Base-by-base conservation (phyloP, 2,888 invertebrate genomes). In the Dryomyza anilis region DNA sequence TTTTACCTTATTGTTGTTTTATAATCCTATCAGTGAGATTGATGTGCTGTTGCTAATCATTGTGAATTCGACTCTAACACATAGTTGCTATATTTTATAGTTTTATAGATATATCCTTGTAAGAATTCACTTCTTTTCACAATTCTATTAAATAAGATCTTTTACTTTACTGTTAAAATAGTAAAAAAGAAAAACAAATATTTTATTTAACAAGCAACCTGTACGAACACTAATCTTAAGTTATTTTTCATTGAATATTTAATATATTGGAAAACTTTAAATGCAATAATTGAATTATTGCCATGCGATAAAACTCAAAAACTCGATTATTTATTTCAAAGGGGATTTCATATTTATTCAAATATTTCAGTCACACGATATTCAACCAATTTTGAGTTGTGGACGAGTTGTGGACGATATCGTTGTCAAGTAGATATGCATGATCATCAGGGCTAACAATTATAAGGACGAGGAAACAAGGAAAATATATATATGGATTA, bases 41-140 rank as follows among this genome's bases (percentile, higher is more conserved):
- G 55, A 27, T 12, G 33, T 30, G 4, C 12, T 36, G 19, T 33
- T 14, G n/a, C 33, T 36, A 25, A 16, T 19, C 30, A 58, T 58
- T 23, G 25, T 53, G 48, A 63, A 63, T 63, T 30, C 46, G 33
- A 14, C 46, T 63, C 23, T 46, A 56, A 30, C 29, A 27, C 30
- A 23, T 48, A 48, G 30, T 63, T 16, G 7, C 30, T 56, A 30
- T 36, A 21, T 25, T 52, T 55, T 55, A 33, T 55, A 36, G 55
- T 55, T 55, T 55, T 23, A 23, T 55, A 55, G 19, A 19, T n/a
- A n/a, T n/a, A n/a, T n/a, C 67, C 64, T 67, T 72, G 76, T 76
- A 76, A 76, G 74, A 73, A 76, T 76, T 76, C 39, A 69, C 71
- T 72, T 76, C 73, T 72, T 69, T 76, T 76, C 76, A 76, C 74